Percentiles rank a stretch among this genome's conserved stretches.
Conservation (phyloP, 2,888 invertebrate genomes). For the Drosophila tanythrix region DNA sequence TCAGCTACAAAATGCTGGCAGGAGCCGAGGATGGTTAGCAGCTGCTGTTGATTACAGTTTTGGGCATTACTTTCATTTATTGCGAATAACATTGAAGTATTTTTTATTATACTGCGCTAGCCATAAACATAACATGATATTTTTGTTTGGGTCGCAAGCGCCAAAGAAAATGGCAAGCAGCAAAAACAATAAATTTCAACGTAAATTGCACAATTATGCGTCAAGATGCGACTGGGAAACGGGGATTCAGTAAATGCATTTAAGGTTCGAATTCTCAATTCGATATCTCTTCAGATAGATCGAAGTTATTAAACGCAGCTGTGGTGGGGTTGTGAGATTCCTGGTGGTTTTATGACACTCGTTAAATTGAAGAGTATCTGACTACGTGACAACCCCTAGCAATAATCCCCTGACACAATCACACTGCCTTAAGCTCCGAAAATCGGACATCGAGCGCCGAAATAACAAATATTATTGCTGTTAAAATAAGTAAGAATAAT, state of each 20-base stretch:
- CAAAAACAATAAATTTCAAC: constrained; percentile 26
- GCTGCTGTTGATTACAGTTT: constrained; percentile 77
- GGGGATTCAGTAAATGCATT: constrained; percentile 32
- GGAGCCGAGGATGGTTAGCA: constrained; percentile 57
- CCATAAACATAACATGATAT: constrained; percentile 40
- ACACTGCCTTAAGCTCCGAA: constrained; percentile 9
- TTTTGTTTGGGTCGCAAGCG: constrained; percentile 15
- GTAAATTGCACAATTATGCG: constrained; percentile 63
- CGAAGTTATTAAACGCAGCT: constrained; percentile 75
- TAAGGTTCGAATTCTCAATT: constrained; percentile 30
- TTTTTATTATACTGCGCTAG: constrained; percentile 62
- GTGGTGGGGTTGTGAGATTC: constrained; percentile 42
- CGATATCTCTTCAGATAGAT: constrained; percentile 46
- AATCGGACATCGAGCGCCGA: constrained; percentile 48
- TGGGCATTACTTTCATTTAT: constrained; percentile 77
- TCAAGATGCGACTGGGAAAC: constrained; percentile 1
- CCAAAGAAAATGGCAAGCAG: constrained; percentile 31
- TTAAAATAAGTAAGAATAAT: constrained; percentile 6
- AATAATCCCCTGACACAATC: constrained; percentile 41
- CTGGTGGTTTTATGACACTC: constrained; percentile 36
- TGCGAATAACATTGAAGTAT: constrained; percentile 74
- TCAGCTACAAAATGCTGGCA: constrained; percentile 14
- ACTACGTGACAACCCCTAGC: constrained; percentile 41
- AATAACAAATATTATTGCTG: constrained; percentile 52
- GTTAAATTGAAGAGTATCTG: constrained; percentile 41